Evolutionary conservation across 2,888 invertebrate genomes (phyloP).

Genomic region (Orthosia incerta): DNA sequence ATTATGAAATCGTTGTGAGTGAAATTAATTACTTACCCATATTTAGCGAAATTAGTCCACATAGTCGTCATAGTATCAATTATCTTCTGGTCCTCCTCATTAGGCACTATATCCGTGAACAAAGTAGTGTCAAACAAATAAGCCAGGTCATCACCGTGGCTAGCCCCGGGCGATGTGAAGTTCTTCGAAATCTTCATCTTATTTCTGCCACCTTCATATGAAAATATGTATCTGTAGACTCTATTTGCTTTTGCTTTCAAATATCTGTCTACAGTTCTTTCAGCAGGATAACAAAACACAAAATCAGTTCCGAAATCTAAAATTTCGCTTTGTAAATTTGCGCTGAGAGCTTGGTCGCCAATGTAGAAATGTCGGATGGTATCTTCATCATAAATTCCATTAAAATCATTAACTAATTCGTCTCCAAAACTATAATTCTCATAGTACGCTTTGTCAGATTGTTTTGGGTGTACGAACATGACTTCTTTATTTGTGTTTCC

Average conservation of each 20-base stretch:
- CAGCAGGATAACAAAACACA: conserved; percentile 40
- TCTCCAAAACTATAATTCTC: conserved; percentile 38
- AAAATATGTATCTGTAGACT: conserved; percentile 44
- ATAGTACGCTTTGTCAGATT: conserved; percentile 39
- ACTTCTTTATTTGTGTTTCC: conserved; percentile 52
- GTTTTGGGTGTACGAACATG: conserved; percentile 49
- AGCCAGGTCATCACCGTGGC: conserved; percentile 48
- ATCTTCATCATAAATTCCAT: conserved; percentile 30
- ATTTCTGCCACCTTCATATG: conserved; percentile 52
- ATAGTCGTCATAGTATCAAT: conserved; percentile 51
- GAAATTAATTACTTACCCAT: no score
- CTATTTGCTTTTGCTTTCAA: conserved; percentile 28
- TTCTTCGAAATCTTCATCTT: conserved; percentile 28
- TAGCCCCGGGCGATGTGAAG: conserved; percentile 42
- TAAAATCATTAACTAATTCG: conserved; percentile 36
- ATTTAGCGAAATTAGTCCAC: conserved; percentile 58
- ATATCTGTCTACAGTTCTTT: conserved; percentile 46
- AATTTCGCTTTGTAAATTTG: conserved; percentile 27
- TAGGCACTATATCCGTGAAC: conserved; percentile 20
- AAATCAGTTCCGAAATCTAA: conserved; percentile 51
- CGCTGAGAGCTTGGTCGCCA: conserved; percentile 27
- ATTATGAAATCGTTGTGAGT: no score
- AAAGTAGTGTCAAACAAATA: conserved; percentile 40
- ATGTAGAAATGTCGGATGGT: conserved; percentile 49
- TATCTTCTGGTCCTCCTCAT: conserved; percentile 41